phyloP scores from a whole-genome alignment of 2,113 vertebrate species.

The Albula goreensis region DNA sequence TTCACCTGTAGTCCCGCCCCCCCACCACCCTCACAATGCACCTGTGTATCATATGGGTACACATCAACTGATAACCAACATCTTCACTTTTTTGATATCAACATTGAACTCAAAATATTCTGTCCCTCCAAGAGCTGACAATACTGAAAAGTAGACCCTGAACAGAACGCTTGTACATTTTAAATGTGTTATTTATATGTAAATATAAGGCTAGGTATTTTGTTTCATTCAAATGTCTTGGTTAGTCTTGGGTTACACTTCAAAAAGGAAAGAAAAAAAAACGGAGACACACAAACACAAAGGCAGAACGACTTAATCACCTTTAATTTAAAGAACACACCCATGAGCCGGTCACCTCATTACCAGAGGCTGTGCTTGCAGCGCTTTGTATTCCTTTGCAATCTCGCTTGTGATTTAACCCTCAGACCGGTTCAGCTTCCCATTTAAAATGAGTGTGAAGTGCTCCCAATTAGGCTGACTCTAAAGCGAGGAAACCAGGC shows the following conservation, averaged over 20 bases:
- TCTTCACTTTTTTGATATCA: background rate
- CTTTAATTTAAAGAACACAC: constrained; percentile 33
- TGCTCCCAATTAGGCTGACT: constrained; percentile 22
- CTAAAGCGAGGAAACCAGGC: constrained; percentile 6
- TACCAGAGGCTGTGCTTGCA: background rate
- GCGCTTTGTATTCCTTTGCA: background rate
- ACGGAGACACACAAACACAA: constrained; percentile 4
- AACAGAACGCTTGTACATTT: too few species aligned
- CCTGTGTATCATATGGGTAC: background rate
- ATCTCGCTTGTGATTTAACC: background rate
- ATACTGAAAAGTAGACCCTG: background rate
- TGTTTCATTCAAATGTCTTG: constrained; percentile 31
- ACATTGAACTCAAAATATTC: background rate
- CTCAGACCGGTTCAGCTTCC: constrained; percentile 18
- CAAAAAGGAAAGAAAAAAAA: too few species aligned
- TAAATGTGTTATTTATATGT: constrained; percentile 40
- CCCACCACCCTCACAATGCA: background rate
- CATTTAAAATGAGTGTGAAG: constrained; percentile 8
- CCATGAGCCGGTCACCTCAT: constrained; percentile 1
- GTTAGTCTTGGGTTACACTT: constrained; percentile 28
- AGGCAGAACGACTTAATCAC: background rate
- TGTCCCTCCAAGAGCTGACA: background rate
- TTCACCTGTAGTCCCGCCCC: background rate
- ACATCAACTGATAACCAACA: background rate
- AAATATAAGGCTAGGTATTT: constrained; percentile 28